Conservation (phyloP, 2,113 vertebrate genomes). For the Pelvicachromis taeniatus region DNA sequence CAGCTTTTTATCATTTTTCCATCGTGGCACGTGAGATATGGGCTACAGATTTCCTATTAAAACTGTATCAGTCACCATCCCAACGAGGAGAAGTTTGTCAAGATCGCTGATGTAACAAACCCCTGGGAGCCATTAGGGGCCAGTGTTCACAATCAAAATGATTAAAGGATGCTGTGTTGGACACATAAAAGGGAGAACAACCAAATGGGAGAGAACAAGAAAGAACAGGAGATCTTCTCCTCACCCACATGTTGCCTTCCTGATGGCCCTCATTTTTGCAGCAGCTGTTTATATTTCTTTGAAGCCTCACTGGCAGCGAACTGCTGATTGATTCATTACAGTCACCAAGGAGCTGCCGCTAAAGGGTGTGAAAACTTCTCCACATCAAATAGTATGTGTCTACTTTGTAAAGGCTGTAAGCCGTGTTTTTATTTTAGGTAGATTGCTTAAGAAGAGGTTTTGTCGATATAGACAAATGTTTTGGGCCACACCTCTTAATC, state of each 20-base stretch:
- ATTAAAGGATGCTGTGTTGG: constrained; percentile 51
- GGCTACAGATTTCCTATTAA: constrained; percentile 9
- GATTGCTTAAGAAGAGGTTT: not conserved
- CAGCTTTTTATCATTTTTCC: constrained; percentile 30
- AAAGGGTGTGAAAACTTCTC: not conserved
- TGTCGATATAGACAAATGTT: not conserved
- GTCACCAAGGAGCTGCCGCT: not conserved
- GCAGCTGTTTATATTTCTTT: not conserved
- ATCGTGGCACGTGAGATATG: not conserved
- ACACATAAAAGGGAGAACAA: constrained; percentile 17
- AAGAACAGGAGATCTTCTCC: not conserved
- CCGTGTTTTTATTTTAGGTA: not conserved
- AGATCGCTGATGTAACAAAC: constrained; percentile 4
- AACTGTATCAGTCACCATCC: not conserved
- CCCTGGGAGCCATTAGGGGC: constrained; percentile 37
- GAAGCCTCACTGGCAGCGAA: not conserved
- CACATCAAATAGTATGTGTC: not conserved
- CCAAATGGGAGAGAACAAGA: not conserved
- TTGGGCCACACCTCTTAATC: not conserved
- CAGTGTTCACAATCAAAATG: constrained; percentile 46
- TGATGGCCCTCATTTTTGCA: not conserved
- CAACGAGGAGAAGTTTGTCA: constrained; percentile 8
- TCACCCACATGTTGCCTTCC: not conserved
- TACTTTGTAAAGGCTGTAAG: not conserved
- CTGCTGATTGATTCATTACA: not conserved